Evolutionary conservation across 2,113 vertebrate species (phyloP).

Genomic region (Callopanchax toddi): DNA sequence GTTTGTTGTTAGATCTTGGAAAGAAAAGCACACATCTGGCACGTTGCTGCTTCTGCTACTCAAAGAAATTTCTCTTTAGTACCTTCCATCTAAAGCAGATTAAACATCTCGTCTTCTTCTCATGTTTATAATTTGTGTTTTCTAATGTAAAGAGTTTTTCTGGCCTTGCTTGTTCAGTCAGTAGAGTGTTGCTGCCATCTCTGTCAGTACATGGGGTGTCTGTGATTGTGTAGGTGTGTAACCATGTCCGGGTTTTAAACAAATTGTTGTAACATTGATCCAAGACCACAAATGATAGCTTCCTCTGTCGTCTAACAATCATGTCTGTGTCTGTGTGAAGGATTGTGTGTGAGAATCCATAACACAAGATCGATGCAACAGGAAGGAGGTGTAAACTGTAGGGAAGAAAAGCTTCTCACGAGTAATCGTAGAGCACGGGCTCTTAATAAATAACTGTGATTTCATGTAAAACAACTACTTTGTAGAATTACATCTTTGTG

Average conservation of each 20-base stretch:
- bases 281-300: conserved; percentile 3
- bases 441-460: neutral
- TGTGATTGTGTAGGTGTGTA: neutral
- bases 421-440: neutral
- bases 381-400: neutral
- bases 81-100: too few species aligned
- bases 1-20: too few species aligned
- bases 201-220: too few species aligned
- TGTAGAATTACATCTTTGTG: too few species aligned
- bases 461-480: neutral
- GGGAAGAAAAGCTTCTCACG: neutral
- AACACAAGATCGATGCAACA: conserved; percentile 6
- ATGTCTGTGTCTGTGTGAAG: neutral
- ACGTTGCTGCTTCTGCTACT: too few species aligned
- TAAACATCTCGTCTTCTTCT: too few species aligned
- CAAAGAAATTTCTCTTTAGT: too few species aligned
- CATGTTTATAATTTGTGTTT: too few species aligned
- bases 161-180: too few species aligned
- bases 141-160: too few species aligned
- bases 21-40: too few species aligned
- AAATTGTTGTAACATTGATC: conserved; percentile 9
- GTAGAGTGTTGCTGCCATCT: too few species aligned
- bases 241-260: conserved; percentile 7
- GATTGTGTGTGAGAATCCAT: neutral
- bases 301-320: neutral